Evolutionary conservation across 2,113 vertebrate genomes (phyloP).

Genomic region (Manacus vitellinus): DNA sequence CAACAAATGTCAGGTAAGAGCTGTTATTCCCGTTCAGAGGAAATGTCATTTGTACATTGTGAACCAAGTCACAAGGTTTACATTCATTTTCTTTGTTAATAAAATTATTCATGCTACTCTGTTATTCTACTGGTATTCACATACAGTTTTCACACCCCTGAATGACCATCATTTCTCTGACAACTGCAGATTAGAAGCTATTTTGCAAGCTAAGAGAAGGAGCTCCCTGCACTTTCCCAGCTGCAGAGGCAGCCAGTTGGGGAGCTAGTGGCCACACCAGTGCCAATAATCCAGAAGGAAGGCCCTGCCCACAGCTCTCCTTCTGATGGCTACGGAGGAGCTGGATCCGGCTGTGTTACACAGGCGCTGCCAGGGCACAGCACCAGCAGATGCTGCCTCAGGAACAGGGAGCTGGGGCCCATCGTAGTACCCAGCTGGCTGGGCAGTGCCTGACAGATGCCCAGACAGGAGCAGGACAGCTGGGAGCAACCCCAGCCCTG

Average conservation of each 20-base stretch:
- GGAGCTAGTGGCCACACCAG: rapidly evolving
- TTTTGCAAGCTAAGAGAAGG: neutral
- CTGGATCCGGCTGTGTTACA: neutral
- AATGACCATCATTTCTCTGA: neutral
- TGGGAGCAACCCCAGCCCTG: rapidly evolving
- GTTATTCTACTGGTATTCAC: neutral
- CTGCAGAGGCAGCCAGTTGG: rapidly evolving
- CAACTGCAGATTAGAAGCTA: neutral
- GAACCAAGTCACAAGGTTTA: neutral
- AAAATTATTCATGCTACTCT: neutral
- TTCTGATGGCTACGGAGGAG: rapidly evolving
- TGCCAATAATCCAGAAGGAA: neutral
- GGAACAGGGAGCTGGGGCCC: neutral
- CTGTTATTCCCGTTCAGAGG: neutral
- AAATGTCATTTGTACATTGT: neutral
- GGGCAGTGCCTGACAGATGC: rapidly evolving
- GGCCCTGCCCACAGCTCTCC: rapidly evolving
- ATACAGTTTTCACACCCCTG: neutral
- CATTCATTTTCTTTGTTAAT: neutral
- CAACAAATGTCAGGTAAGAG: neutral
- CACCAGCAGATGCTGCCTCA: rapidly evolving
- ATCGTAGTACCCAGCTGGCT: rapidly evolving
- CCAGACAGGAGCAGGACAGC: neutral
- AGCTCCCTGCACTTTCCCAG: neutral
- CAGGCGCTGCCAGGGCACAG: neutral